phyloP scores from a whole-genome alignment of 2,797 vertebrate species.

The Sebastes steindachneri region DNA sequence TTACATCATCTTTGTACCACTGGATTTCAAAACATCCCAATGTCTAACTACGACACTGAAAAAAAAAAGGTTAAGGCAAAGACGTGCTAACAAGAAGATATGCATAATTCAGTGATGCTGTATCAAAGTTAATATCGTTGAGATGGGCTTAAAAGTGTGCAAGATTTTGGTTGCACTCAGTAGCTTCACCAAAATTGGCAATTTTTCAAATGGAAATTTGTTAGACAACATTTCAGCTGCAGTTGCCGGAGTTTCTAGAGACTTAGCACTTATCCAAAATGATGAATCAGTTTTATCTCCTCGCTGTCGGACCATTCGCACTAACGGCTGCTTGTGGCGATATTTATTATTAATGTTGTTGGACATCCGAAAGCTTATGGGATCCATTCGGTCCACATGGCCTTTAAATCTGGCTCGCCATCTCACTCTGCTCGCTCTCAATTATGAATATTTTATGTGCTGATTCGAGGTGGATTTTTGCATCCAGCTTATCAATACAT shows the following conservation, averaged over 20 bases:
- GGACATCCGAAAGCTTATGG: constrained; percentile 32
- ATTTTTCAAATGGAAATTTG: constrained; percentile 25
- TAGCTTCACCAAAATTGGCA: not conserved
- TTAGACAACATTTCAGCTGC: not conserved
- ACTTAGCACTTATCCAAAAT: constrained; percentile 31
- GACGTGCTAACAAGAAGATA: not conserved
- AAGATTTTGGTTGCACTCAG: not conserved
- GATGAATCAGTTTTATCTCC: constrained; percentile 56
- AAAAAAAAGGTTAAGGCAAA: not conserved
- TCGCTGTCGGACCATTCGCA: constrained; percentile 4
- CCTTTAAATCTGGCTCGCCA: constrained; percentile 43
- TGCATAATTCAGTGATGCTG: not conserved
- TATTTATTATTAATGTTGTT: constrained; percentile 63
- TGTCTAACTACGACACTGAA: not conserved
- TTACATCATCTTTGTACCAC: not conserved
- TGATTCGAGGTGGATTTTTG: constrained; percentile 17
- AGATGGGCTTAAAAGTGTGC: not conserved
- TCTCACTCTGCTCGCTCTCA: constrained; percentile 36
- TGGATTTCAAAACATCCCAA: not conserved
- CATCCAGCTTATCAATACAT: constrained; percentile 37
- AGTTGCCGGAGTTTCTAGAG: not conserved
- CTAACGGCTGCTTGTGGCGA: constrained; percentile 34
- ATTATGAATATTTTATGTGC: constrained; percentile 46
- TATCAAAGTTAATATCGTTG: not conserved
- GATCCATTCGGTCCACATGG: constrained; percentile 40